Base-by-base conservation (phyloP, 1,140 invertebrate species). In the Achroia grisella region DNA sequence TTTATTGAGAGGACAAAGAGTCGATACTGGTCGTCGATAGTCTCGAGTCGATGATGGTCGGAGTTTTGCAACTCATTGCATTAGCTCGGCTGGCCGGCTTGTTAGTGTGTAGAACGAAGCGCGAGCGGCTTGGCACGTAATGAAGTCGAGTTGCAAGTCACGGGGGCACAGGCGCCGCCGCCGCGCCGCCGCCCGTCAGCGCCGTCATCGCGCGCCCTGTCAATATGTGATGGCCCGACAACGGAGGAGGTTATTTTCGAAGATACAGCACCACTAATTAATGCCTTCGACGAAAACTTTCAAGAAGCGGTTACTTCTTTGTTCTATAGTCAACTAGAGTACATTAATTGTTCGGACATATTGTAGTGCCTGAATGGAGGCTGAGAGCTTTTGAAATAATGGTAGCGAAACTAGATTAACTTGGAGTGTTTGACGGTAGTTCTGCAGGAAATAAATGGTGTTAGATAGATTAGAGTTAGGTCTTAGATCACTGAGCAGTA, bases 21-120 rank as follows among this genome's bases (percentile, higher is more conserved):
- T 50, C 41, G 46, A 34, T 49, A 36, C 61, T n/a, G 57, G 27
- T 34, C 51, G 39, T 13, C 29, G 40, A 56, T 40, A 53, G 14
- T 45, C 29, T n/a, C 42, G 42, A 37, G 14, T 42, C 40, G 39
- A 43, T 34, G 52, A 48, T 59, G 50, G 40, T 44, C 28, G n/a
- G 48, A 44, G 52, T 75, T 84, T 84, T 79, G 78, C 80, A 80
- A 84, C 49, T 84, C 80, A 84, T 68, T 77, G 78, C 76, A 84
- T 82, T 82, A 81, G 68, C 74, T 62, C 6, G 17, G 17, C 17
- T 23, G 17, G 17, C 17, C 17, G 73, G 74, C 80, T 84, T 79
- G 78, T 84, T 84, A 84, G 78, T 73, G 64, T 40, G 46, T 43
- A 39, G 48, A 33, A 50, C 44, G 48, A 52, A 46, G 43, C 36